phyloP scores from a whole-genome alignment of 2,888 invertebrate genomes.

The Seira musarum region DNA sequence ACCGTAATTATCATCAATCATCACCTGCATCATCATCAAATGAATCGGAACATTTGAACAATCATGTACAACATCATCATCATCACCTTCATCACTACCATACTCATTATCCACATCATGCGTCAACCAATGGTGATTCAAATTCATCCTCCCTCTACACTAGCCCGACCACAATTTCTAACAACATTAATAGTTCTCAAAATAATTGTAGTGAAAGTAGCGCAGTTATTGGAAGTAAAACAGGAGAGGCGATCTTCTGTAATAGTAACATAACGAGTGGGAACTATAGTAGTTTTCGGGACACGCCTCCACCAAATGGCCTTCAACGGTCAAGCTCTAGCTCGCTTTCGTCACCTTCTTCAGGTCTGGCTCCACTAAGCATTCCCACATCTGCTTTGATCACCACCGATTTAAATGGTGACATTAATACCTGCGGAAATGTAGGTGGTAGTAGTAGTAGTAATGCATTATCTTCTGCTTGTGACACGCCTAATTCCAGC shows the following conservation, averaged over 20 bases:
- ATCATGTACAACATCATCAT: slow-evolving; percentile 49
- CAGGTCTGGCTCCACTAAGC: slow-evolving; percentile 43
- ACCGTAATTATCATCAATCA: slow-evolving; percentile 39
- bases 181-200: slow-evolving; percentile 13
- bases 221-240: slow-evolving; percentile 13
- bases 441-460: slow-evolving; percentile 30
- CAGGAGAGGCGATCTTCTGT: too few species aligned
- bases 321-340: slow-evolving; percentile 60
- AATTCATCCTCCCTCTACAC: slow-evolving; percentile 1
- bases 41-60: slow-evolving; percentile 42
- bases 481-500: slow-evolving; percentile 54
- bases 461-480: slow-evolving; percentile 54
- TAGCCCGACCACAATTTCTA: neutral
- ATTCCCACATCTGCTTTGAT: slow-evolving; percentile 51
- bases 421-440: slow-evolving; percentile 21
- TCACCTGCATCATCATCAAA: slow-evolving; percentile 33
- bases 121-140: slow-evolving; percentile 4
- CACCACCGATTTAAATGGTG: slow-evolving; percentile 42
- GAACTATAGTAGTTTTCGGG: slow-evolving; percentile 15
- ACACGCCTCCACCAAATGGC: slow-evolving; percentile 38
- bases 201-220: slow-evolving; percentile 43
- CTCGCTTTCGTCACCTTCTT: slow-evolving; percentile 59
- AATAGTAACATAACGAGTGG: too few species aligned
- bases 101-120: slow-evolving; percentile 18
- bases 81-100: slow-evolving; percentile 18